Evolutionary conservation across 2,113 vertebrate species (phyloP), one percentile per base, ranked within the genome.

Genomic region (Chrysemys picta): DNA sequence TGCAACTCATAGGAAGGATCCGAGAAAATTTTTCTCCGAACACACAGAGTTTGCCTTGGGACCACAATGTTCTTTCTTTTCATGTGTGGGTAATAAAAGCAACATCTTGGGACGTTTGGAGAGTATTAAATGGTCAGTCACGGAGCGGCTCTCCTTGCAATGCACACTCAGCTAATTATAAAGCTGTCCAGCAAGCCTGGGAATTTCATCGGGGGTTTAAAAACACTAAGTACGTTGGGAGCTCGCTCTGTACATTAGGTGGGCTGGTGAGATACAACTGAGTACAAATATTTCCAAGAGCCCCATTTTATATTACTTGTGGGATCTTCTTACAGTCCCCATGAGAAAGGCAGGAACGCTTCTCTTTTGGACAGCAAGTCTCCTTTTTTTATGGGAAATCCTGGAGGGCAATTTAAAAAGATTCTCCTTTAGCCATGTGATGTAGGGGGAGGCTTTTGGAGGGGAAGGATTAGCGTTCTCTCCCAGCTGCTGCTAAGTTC

Each of bases 221-320:
- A 10, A 54, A 50, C 80, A 0, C 45, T 27, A 10, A 72, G 50
- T 31, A 72, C 78, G 75, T 62, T 49, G 81, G 90, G n/a, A 72
- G 31, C 31, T 31, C 72, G 90, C 90, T 72, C 92, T 31, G 52
- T 45, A 13, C 21, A 5, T 50, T 81, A 35, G 0, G 3, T 38
- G 0, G n/a, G 45, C 54, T 81, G 62, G 81, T 81, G 72, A 0
- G 3, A 5, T 35, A 10, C 0, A 1, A 54, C 76, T 54, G 10
- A 56, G 1, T 11, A 5, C 84, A 52, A 88, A 47, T 88, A 8
- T 10, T 79, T 88, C 59, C 85, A 82, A 80, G 27, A 65, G 1
- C 52, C 54, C 10, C 7, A 1, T 0, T 1, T 54, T 6, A 1
- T 2, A 13, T 62, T 50, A 14, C 56, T 80, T 27, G 24, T 24